phyloP scores from a whole-genome alignment of 2,113 vertebrate species.

The Nothobranchius furzeri region DNA sequence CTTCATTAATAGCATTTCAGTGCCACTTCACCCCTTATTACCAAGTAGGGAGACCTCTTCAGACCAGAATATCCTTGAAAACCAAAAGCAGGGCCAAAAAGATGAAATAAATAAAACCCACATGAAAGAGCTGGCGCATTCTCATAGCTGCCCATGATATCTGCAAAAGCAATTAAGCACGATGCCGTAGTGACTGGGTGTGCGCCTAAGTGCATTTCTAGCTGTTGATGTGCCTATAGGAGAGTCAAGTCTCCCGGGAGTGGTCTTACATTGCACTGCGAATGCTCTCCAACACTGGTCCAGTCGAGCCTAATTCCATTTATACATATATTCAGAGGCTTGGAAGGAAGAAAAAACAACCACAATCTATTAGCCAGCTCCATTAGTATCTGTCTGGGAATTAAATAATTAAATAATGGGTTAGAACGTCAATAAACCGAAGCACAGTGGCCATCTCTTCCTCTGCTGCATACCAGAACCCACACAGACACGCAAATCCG shows the following conservation, averaged over 20 bases:
- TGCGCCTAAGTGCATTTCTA: slow-evolving; percentile 62
- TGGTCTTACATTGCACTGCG: slow-evolving; percentile 24
- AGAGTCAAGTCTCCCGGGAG: slow-evolving; percentile 51
- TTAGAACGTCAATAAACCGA: slow-evolving; percentile 79
- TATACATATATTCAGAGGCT: slow-evolving; percentile 74
- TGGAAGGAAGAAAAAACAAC: slow-evolving; percentile 69
- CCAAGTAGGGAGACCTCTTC: slow-evolving; percentile 31
- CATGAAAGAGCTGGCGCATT: slow-evolving; percentile 16
- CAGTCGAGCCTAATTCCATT: slow-evolving; percentile 75
- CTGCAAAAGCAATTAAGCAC: slow-evolving; percentile 39
- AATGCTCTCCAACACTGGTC: slow-evolving; percentile 53
- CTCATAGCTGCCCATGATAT: slow-evolving; percentile 21
- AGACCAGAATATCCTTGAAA: slow-evolving; percentile 35
- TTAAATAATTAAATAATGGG: slow-evolving; percentile 83
- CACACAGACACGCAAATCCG: slow-evolving; percentile 25
- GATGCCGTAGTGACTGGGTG: slow-evolving; percentile 42
- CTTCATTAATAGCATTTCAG: slow-evolving; percentile 33
- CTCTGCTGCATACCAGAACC: slow-evolving; percentile 34
- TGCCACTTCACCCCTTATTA: slow-evolving; percentile 49
- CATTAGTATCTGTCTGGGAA: slow-evolving; percentile 83
- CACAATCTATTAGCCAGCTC: slow-evolving; percentile 80
- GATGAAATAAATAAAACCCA: slow-evolving; percentile 18
- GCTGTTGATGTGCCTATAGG: slow-evolving; percentile 70
- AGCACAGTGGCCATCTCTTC: slow-evolving; percentile 72
- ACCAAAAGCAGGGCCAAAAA: slow-evolving; percentile 30